Evolutionary conservation across 2,797 vertebrate species (phyloP), one percentile per base, ranked within the genome.

Genomic region (Acomys russatus): DNA sequence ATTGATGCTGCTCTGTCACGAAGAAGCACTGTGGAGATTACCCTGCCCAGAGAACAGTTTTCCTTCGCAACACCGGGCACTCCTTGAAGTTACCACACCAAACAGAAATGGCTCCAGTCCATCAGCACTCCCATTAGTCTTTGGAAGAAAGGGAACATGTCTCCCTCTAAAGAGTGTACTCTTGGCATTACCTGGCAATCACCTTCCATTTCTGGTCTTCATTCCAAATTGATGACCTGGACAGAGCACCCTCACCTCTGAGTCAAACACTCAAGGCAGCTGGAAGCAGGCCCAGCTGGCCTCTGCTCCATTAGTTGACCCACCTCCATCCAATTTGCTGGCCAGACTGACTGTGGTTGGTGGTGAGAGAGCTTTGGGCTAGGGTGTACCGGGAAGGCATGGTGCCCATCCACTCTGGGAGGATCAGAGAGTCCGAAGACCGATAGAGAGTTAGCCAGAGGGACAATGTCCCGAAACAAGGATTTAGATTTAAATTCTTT

Each of bases 1-100:
- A 94, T 28, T 20, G 74, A 83, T 83, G 93, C 33, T 95, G 96
- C 80, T 71, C 82, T 73, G 90, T 59, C 78, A 63, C 35, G 18
- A 66, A 83, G 64, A 11, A 3, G 44, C 44, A 15, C 22, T 93
- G 88, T 1, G 0, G 82, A 30, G 71, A 68, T 59, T 6, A n/a
- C 78, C 1, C 9, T 0, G 1, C 38, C 9, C 28, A 68, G 17
- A 78, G 92, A 88, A 61, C 76, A 49, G 54, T 56, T 68, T 66
- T 68, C 89, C 85, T 49, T 54, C 51, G 88, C 91, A 96, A 63
- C 33, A 64, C 49, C 51, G 76, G 3, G n/a, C 35, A 30, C 74
- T 63, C 22, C 35, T 73, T 20, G 68, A 59, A 66, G 8, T 70
- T 70, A n/a, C 71, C 59, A n/a, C 66, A 49, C 51, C 0, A 14